Base-by-base conservation (phyloP, 1,140 invertebrate species). In the Cotesia chilonis region DNA sequence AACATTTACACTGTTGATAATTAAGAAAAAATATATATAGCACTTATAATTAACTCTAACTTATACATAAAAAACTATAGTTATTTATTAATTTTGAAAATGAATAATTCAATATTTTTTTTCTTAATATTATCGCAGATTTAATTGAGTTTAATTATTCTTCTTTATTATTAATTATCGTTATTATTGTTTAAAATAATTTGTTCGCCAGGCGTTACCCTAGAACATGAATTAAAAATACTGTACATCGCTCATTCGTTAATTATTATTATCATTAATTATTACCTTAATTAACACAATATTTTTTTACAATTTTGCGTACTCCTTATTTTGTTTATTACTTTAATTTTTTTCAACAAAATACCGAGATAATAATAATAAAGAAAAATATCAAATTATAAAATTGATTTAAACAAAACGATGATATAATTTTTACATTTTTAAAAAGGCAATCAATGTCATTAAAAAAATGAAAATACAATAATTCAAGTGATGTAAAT, bases 181-280 rank as follows among this genome's bases (percentile, higher is more conserved):
- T 37, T 55, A 36, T 71, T 54, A 71, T 55, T 65, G 35, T 61
- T 20, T 60, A 66, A 70, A 20, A 70, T 68, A 76, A 73, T 55
- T 28, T 57, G 54, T 75, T 60, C 77, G 75, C 77, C 79, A 80
- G 76, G 77, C 72, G 69, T 68, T 61, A 17, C 73, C 51, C 47
- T 65, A 41, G 68, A 76, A 77, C 78, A 77, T 76, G 74, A 80
- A 82, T 81, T 80, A 82, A 83, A 83, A 83, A 83, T 83, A 83
- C 81, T 83, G 82, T 82, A 83, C 82, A 83, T 80, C 78, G 52
- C 57, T 54, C 4, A 41, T 54, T 66, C 64, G 35, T 70, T 54
- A 61, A 72, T 80, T 77, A 75, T 76, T 79, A 17, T 28, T 28
- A 28, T 28, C 0, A 28, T 28, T 28, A 76, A 75, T 76, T 79